phyloP scores from a whole-genome alignment of 2,888 invertebrate genomes.

The Leptinotarsa haldemani region DNA sequence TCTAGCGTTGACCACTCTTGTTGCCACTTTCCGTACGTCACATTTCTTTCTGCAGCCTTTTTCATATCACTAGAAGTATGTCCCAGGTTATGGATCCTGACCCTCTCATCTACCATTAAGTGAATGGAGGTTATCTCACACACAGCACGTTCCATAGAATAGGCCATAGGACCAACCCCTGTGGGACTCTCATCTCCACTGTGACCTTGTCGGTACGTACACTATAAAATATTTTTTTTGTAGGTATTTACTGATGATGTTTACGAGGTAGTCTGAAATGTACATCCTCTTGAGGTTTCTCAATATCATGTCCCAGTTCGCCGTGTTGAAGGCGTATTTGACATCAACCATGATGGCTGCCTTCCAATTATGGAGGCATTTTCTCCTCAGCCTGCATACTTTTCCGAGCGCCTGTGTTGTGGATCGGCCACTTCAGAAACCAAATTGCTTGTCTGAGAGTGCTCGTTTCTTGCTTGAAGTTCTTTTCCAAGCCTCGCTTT shows the following conservation, averaged over 20 bases:
- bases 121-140: no score
- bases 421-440: slow-evolving; percentile 15
- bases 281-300: neutral
- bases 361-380: neutral
- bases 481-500: neutral
- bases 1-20: neutral
- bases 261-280: neutral
- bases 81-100: no score
- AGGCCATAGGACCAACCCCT: slow-evolving; percentile 39
- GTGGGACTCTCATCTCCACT: slow-evolving; percentile 31
- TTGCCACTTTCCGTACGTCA: no score
- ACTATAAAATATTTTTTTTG: neutral
- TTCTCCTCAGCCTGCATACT: neutral
- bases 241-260: neutral
- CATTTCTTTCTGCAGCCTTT: no score
- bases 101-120: no score
- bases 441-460: slow-evolving; percentile 19
- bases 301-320: neutral
- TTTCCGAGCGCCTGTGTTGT: slow-evolving; percentile 5
- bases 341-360: neutral
- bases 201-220: neutral
- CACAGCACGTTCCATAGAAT: slow-evolving; percentile 39
- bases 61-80: no score
- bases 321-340: slow-evolving; percentile 6
- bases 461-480: neutral